Percentiles rank a stretch among this genome's conserved stretches.
Evolutionary conservation across 2,113 vertebrate genomes (phyloP).

Genomic region (Tor tambroides): DNA sequence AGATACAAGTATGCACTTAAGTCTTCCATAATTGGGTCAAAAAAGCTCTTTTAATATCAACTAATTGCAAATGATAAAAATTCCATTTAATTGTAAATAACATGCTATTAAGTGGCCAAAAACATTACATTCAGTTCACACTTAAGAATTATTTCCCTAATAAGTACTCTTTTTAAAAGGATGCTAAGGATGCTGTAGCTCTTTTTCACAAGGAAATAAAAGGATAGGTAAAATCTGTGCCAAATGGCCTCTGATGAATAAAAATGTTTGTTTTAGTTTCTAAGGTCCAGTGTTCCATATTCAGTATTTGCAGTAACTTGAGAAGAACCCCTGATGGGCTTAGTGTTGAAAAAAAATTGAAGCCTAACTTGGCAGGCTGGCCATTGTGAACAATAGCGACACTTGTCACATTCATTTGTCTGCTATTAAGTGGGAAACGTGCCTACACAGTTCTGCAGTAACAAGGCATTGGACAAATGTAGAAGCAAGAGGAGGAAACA

Average conservation of each 20-base stretch:
- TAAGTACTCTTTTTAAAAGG: background rate
- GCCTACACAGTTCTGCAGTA: background rate
- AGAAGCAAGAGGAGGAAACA: background rate
- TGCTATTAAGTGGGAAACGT: conserved; percentile 19
- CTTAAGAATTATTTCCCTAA: background rate
- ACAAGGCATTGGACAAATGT: conserved; percentile 6
- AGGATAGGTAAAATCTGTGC: background rate
- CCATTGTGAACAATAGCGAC: conserved; percentile 15
- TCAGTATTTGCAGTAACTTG: conserved; percentile 27
- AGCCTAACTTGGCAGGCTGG: conserved; percentile 19
- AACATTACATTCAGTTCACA: too few relatives aligned
- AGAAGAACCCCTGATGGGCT: conserved; percentile 23
- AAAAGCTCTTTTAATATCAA: too few relatives aligned
- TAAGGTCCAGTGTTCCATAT: background rate
- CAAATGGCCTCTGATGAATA: background rate
- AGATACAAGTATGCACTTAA: too few relatives aligned
- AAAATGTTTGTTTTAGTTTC: background rate
- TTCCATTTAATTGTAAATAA: too few relatives aligned
- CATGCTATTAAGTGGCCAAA: too few relatives aligned
- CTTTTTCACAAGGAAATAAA: background rate
- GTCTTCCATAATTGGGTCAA: too few relatives aligned
- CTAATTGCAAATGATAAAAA: too few relatives aligned
- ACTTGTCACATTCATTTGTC: conserved; percentile 36
- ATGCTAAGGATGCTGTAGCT: background rate
- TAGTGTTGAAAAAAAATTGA: background rate